A percentile compares a stretch with the other conserved stretches of the same genome.
Evolutionary conservation across 1,140 invertebrate species (phyloP).

Genomic region (Mesaphorura yosii): DNA sequence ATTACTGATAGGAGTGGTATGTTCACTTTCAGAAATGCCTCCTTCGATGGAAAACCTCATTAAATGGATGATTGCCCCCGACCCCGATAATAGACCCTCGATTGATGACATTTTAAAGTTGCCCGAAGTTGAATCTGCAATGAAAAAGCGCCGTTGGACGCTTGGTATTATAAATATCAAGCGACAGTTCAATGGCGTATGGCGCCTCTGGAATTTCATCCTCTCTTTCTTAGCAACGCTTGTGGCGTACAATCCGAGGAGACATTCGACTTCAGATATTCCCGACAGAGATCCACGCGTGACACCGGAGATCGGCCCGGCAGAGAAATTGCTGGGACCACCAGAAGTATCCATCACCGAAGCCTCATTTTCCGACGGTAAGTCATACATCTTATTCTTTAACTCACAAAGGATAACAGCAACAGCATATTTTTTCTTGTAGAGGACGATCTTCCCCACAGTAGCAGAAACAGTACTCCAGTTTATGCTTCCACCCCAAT

Average conservation of each 20-base stretch:
- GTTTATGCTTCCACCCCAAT: slow-evolving; percentile 30
- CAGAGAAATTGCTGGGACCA: neutral
- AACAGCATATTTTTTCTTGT: neutral
- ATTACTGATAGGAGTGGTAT: neutral
- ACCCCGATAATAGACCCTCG: slow-evolving; percentile 19
- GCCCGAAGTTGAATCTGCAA: slow-evolving; percentile 9
- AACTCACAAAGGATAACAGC: neutral
- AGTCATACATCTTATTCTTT: slow-evolving; percentile 2
- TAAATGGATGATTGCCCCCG: slow-evolving; percentile 22
- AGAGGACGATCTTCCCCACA: slow-evolving; percentile 13
- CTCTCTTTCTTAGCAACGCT: slow-evolving; percentile 14
- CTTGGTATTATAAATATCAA: slow-evolving; percentile 8
- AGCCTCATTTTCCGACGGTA: slow-evolving; percentile 29
- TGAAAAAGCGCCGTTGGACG: slow-evolving; percentile 13
- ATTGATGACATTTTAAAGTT: slow-evolving; percentile 18
- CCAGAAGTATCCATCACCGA: slow-evolving; percentile 25
- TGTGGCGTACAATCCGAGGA: neutral
- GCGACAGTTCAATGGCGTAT: slow-evolving; percentile 6
- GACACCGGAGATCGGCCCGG: slow-evolving; percentile 13
- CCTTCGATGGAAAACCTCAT: slow-evolving; percentile 15
- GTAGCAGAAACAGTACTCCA: slow-evolving; percentile 13
- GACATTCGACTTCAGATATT: too few species aligned
- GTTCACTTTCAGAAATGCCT: slow-evolving; percentile 21
- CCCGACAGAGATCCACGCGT: too few species aligned
- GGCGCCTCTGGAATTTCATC: slow-evolving; percentile 14